Conservation (phyloP, 2,797 vertebrate species). For the Falco biarmicus region DNA sequence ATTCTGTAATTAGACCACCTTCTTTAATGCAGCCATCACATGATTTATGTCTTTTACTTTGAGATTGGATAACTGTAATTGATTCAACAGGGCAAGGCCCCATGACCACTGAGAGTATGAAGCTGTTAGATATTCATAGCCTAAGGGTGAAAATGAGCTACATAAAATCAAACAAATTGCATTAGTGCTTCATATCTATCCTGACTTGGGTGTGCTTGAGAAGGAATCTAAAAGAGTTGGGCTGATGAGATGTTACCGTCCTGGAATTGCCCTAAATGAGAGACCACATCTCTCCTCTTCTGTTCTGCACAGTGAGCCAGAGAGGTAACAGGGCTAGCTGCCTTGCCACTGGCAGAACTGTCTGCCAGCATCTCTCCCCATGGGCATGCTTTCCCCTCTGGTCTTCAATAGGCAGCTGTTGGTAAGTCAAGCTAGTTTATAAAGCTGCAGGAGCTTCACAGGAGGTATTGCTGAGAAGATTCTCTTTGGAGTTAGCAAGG, state of each 20-base stretch:
- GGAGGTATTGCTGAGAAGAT: background rate
- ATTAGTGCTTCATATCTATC: background rate
- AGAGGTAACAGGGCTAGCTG: background rate
- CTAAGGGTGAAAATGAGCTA: background rate
- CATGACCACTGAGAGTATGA: background rate
- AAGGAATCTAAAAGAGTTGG: background rate
- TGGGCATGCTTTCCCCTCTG: background rate
- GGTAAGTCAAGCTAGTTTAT: background rate
- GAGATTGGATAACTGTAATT: background rate
- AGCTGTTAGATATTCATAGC: background rate
- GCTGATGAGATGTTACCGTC: background rate
- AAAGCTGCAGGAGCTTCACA: background rate
- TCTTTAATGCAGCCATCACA: background rate
- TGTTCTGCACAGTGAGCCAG: background rate
- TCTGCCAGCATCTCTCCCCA: background rate
- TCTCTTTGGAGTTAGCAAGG: background rate
- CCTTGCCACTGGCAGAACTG: background rate
- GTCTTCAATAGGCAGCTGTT: background rate
- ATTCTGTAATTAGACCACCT: background rate
- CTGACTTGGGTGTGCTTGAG: background rate
- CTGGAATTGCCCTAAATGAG: background rate
- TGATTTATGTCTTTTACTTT: background rate
- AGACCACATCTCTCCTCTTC: background rate
- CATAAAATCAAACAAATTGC: background rate
- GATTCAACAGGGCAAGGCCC: background rate